A percentile compares a stretch with the other conserved stretches of the same genome.
phyloP scores from a whole-genome alignment of 2,797 vertebrate genomes.

The Galago senegalensis region DNA sequence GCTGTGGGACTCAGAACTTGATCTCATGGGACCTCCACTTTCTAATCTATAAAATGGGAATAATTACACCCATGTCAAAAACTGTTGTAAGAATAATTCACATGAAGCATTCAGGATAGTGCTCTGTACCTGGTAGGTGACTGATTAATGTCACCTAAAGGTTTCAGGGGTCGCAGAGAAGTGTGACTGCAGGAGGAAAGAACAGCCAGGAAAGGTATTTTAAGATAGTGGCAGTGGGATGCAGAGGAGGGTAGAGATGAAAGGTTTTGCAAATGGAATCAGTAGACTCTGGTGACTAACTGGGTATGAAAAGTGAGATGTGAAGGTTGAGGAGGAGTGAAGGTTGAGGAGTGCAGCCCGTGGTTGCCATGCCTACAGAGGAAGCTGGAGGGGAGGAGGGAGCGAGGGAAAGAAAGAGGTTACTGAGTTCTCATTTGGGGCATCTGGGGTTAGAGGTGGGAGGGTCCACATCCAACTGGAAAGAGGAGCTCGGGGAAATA shows the following conservation, averaged over 20 bases:
- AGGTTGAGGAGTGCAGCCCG: neutral
- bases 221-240: neutral
- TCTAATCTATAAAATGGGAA: slow-evolving; percentile 14
- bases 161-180: neutral
- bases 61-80: neutral
- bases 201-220: neutral
- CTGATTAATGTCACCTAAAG: neutral
- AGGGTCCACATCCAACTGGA: neutral
- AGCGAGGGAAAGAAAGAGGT: neutral
- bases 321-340: neutral
- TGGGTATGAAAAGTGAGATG: neutral
- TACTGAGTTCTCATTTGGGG: neutral
- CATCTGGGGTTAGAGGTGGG: neutral
- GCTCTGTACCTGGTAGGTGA: rapidly evolving
- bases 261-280: neutral
- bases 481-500: neutral
- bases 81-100: neutral
- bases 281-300: neutral
- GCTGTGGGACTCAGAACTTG: neutral
- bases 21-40: neutral
- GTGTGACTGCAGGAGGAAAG: neutral
- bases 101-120: neutral
- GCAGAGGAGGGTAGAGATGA: neutral
- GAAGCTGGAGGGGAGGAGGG: neutral
- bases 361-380: slow-evolving; percentile 5